Base-by-base conservation (phyloP, 2,113 vertebrate genomes). In the Cheirogaleus medius region DNA sequence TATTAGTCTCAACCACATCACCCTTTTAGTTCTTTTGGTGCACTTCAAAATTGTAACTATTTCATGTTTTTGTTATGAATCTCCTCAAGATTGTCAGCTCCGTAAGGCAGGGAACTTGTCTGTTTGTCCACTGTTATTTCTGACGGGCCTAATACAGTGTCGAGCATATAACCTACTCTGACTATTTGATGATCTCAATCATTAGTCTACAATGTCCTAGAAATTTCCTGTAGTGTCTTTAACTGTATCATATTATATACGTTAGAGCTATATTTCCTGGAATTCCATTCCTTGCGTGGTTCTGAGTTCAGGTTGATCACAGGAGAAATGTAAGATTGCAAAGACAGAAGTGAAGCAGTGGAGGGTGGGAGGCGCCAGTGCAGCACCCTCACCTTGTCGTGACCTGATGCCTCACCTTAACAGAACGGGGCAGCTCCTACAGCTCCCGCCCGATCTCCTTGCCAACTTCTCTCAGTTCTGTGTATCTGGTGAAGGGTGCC, bases 21-120 rank as follows among this genome's bases (percentile, higher is more conserved):
- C 15, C 34, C n/a, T 68, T 80, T 34, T 58, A 68, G 54, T 73
- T 66, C 83, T 9, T 29, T 87, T 44, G 29, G 23, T 37, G 5
- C 5, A 77, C 69, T 84, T 80, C 44, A 95, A 91, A 73, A 42
- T 56, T n/a, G 17, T 76, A 90, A 68, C 29, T 17, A 21, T 78
- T 42, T 54, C 32, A 18, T 71, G 14, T 32, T 92, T 77, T 58
- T 68, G 8, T 23, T 73, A 58, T n/a, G 37, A 39, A 1, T 80
- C 44, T 37, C 39, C 44, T 78, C 14, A 68, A 63, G 13, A 93
- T 0, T 83, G 17, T 9, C 81, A 76, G 29, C 15, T 80, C 56
- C n/a, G 29, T 20, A 37, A 76, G 42, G 58, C 49, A 92, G 39
- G 9, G 6, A 29, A 73, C 17, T 29, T 78, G 49, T 88, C 54